A percentile compares a stretch with the other conserved stretches of the same genome.
These are phyloP conservation scores for Nothoprocta perdicaria DNA, from an alignment of 2,113 vertebrate species.

Conservation along the genomic window DNA sequence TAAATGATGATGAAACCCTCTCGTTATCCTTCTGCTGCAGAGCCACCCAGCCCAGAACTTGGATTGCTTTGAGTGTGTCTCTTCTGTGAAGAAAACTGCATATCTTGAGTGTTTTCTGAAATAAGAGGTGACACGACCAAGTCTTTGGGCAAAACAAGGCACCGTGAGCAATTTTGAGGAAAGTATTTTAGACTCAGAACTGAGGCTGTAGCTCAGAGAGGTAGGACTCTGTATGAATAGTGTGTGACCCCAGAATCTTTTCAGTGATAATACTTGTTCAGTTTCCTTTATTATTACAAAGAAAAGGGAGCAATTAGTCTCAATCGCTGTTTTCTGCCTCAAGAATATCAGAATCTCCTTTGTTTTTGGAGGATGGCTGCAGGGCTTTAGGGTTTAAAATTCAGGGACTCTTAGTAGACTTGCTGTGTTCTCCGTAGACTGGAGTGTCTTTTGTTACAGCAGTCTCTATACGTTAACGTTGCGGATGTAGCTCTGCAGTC, in stretches of 20 bases:
- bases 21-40: fast-evolving
- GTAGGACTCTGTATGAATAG: not conserved
- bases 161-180: not conserved
- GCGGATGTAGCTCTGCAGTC: not conserved
- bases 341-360: not conserved
- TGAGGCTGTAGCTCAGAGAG: not conserved
- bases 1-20: not conserved
- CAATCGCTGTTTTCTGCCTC: not conserved
- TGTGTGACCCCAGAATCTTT: not conserved
- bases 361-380: not conserved
- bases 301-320: not conserved
- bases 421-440: not conserved
- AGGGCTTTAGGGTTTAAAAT: not conserved
- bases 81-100: not conserved
- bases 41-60: not conserved
- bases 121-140: not conserved
- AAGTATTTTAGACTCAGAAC: not conserved
- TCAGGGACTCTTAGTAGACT: not conserved
- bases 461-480: not conserved
- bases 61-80: not conserved
- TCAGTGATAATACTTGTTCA: not conserved
- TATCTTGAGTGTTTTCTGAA: not conserved
- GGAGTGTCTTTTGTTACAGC: not conserved
- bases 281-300: not conserved
- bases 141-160: not conserved